A percentile compares a stretch with the other conserved stretches of the same genome.
phyloP scores from a whole-genome alignment of 2,113 vertebrate species.

The Hemicordylus capensis region DNA sequence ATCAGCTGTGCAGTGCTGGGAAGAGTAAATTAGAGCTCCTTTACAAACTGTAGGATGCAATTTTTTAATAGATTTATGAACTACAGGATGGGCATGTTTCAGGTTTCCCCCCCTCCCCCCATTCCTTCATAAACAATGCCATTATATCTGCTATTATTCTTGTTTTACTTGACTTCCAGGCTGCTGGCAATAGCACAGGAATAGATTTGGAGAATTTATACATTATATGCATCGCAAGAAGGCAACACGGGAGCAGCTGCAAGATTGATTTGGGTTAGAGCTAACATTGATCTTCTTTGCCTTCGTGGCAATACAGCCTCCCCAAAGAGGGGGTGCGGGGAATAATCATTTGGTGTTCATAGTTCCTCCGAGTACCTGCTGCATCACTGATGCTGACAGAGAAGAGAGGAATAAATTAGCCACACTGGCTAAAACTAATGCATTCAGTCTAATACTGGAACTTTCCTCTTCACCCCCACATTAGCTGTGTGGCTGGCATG shows the following conservation, averaged over 20 bases:
- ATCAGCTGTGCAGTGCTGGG: constrained; percentile 2
- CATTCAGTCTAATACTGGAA: not conserved
- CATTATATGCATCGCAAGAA: constrained; percentile 71
- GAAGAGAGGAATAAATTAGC: not conserved
- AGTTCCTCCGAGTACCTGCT: not conserved
- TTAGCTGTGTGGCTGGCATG: not conserved
- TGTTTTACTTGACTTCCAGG: constrained; percentile 73
- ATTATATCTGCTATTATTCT: constrained; percentile 77
- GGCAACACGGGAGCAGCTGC: constrained; percentile 65
- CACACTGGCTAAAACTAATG: not conserved
- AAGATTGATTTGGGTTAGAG: constrained; percentile 67
- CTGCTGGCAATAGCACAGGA: constrained; percentile 77
- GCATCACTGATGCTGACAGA: not conserved
- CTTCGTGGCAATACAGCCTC: constrained; percentile 24
- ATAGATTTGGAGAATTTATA: constrained; percentile 84
- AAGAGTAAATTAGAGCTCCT: constrained; percentile 60
- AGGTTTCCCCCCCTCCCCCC: constrained; percentile 45
- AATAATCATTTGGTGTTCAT: not conserved
- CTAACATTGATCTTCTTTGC: constrained; percentile 58
- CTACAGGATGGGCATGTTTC: constrained; percentile 69
- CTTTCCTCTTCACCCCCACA: not conserved
- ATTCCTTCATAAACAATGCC: constrained; percentile 74
- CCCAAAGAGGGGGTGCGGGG: not conserved
- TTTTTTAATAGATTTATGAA: constrained; percentile 76
- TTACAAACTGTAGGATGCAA: constrained; percentile 35